These are phyloP conservation scores for Spodoptera litura DNA, from an alignment of 1,140 invertebrate genomes.

Conservation along the genomic window DNA sequence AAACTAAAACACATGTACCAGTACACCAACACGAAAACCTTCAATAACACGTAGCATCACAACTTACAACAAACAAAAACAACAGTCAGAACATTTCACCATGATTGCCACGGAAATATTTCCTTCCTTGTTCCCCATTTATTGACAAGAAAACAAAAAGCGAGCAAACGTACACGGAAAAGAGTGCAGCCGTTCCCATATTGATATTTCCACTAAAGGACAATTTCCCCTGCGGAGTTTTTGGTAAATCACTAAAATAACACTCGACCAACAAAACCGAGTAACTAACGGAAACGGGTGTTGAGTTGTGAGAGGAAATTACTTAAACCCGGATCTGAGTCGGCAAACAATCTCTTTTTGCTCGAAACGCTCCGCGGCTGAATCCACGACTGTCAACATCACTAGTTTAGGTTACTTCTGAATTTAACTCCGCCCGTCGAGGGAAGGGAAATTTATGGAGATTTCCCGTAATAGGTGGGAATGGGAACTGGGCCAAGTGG, in stretches of 20 bases:
- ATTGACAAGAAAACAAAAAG: slow-evolving; percentile 28
- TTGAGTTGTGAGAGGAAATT: slow-evolving; percentile 60
- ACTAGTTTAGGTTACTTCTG: slow-evolving; percentile 41
- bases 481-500: neutral
- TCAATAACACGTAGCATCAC: neutral
- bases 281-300: slow-evolving; percentile 53
- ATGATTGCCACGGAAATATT: slow-evolving; percentile 28
- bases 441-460: slow-evolving; percentile 1
- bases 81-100: slow-evolving; percentile 6
- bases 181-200: slow-evolving; percentile 7
- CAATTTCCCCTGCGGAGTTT: slow-evolving; percentile 35
- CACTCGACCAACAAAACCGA: slow-evolving; percentile 46
- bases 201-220: slow-evolving; percentile 46
- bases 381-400: slow-evolving; percentile 54
- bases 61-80: slow-evolving; percentile 6
- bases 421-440: neutral
- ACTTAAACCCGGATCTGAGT: slow-evolving; percentile 57
- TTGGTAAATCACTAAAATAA: slow-evolving; percentile 49
- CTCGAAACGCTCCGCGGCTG: slow-evolving; percentile 34
- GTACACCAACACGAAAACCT: neutral
- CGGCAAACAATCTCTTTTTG: slow-evolving; percentile 59
- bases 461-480: neutral
- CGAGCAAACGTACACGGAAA: slow-evolving; percentile 3
- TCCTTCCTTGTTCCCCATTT: slow-evolving; percentile 4
- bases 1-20: too few relatives aligned